Percentiles rank a stretch among this genome's conserved stretches.
phyloP scores from a whole-genome alignment of 2,113 vertebrate species.

The Zosterops borbonicus region DNA sequence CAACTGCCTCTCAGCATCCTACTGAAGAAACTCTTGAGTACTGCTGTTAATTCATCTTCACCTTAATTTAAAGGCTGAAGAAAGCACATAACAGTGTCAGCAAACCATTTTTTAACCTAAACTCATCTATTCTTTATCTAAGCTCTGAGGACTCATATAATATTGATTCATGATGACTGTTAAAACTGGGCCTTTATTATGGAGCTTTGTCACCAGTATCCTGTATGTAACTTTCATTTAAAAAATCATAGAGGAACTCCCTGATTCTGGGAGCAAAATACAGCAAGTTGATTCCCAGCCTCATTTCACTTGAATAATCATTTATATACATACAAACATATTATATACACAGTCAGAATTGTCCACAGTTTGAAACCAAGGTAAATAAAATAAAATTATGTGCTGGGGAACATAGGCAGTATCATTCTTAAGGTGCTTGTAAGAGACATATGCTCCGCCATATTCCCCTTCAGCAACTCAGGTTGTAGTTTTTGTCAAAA shows the following conservation, averaged over 20 bases:
- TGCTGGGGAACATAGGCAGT: not conserved
- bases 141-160: not conserved
- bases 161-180: not conserved
- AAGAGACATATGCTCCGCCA: not conserved
- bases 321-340: not conserved
- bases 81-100: not conserved
- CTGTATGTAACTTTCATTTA: not conserved
- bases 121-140: not conserved
- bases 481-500: not conserved
- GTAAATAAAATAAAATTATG: not conserved
- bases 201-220: not conserved
- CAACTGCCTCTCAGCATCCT: not conserved
- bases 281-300: not conserved
- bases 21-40: not conserved
- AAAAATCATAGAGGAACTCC: not conserved
- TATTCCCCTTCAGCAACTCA: not conserved
- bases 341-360: not conserved
- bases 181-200: not conserved
- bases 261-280: not conserved
- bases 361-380: not conserved
- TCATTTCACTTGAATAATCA: not conserved
- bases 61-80: not conserved
- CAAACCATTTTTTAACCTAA: not conserved
- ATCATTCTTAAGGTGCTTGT: not conserved
- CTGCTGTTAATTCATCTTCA: not conserved